Conservation (phyloP, 2,113 vertebrate genomes). For the Eretmochelys imbricata region DNA sequence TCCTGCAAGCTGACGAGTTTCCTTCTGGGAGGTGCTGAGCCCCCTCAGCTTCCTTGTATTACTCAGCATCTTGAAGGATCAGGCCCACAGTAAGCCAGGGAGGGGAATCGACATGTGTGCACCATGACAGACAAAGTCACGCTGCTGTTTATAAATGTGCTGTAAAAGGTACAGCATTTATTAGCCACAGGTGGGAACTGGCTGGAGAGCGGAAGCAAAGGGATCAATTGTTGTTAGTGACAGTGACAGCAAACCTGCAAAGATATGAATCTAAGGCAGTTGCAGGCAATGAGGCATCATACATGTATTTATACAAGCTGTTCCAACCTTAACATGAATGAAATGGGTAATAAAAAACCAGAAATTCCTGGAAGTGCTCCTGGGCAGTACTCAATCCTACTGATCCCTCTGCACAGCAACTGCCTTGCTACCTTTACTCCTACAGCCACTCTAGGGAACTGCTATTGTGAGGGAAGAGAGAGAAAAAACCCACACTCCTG, state of each 20-base stretch:
- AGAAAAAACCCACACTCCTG: not conserved
- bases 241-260: not conserved
- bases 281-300: not conserved
- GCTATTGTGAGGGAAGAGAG: not conserved
- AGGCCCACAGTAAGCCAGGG: not conserved
- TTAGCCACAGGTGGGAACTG: fast-evolving
- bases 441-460: not conserved
- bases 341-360: fast-evolving
- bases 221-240: not conserved
- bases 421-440: not conserved
- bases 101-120: not conserved
- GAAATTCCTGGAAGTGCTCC: not conserved
- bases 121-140: not conserved
- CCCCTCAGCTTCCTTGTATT: not conserved
- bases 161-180: not conserved
- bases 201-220: not conserved
- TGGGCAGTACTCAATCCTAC: fast-evolving
- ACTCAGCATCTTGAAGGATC: not conserved
- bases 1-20: too few species aligned
- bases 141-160: fast-evolving
- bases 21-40: not conserved
- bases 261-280: not conserved
- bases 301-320: not conserved
- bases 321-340: not conserved
- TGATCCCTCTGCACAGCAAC: not conserved